phyloP scores from a whole-genome alignment of 2,797 vertebrate species.

The Xerus rutilus region DNA sequence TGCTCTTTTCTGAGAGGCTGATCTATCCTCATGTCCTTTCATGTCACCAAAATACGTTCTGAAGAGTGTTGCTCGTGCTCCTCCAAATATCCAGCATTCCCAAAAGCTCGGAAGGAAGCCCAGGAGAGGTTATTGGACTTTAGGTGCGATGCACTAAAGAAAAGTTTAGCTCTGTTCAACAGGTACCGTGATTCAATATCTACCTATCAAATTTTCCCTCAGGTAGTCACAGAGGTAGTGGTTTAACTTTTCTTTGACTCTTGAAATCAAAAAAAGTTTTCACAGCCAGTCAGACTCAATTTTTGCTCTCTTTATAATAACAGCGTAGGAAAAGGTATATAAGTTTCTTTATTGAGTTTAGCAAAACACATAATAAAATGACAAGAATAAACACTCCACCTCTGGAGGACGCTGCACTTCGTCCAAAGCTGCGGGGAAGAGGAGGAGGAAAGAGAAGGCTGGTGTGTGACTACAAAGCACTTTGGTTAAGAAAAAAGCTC shows the following conservation, averaged over 20 bases:
- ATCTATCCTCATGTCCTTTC: background rate
- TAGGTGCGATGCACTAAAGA: background rate
- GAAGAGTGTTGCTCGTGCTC: background rate
- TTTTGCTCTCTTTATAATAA: background rate
- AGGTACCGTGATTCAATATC: background rate
- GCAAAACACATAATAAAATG: background rate
- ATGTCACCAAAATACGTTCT: background rate
- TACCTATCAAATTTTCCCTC: background rate
- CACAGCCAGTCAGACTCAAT: background rate
- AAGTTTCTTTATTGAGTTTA: background rate
- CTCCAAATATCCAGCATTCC: background rate
- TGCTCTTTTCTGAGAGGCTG: background rate
- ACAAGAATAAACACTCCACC: background rate
- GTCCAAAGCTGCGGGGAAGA: accelerated
- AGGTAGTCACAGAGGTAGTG: background rate
- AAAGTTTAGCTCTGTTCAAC: conserved; percentile 27
- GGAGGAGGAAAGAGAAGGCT: background rate
- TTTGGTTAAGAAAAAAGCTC: background rate
- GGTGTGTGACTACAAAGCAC: background rate
- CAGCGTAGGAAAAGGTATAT: background rate
- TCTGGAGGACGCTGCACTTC: background rate
- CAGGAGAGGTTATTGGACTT: background rate
- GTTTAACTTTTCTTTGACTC: background rate
- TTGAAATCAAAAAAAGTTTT: conserved; percentile 20
- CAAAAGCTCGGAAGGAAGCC: background rate